Conservation (phyloP, 2,888 invertebrate species). For the Andrena camellia region DNA sequence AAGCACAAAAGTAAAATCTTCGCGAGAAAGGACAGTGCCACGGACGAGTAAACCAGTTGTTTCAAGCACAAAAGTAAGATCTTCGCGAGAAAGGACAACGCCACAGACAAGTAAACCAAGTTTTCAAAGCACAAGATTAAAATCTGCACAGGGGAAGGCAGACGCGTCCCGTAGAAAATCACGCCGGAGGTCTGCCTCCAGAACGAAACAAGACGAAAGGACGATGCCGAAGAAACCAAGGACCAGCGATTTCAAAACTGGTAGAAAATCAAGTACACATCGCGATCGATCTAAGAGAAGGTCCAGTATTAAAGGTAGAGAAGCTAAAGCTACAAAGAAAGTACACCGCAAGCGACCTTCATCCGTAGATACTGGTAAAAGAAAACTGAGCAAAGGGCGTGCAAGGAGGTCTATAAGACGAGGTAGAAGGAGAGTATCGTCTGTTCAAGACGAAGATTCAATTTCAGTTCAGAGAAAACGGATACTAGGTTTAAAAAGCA, state of each 20-base stretch:
- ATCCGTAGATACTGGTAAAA: background rate
- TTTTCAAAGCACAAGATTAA: background rate
- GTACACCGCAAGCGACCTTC: background rate
- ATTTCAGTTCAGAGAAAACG: slow-evolving; percentile 12
- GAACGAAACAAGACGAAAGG: background rate
- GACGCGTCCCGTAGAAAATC: background rate
- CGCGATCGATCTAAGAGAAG: background rate
- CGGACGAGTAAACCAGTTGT: background rate
- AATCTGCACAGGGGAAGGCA: background rate
- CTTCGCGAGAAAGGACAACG: too few species aligned
- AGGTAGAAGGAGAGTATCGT: slow-evolving; percentile 2
- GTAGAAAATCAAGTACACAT: background rate
- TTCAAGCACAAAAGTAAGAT: too few species aligned
- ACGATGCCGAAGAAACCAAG: background rate
- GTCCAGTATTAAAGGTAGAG: background rate
- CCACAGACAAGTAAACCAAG: too few species aligned
- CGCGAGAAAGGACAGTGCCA: too few species aligned
- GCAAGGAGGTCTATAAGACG: slow-evolving; percentile 4
- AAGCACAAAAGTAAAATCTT: too few species aligned
- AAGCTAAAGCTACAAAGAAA: background rate
- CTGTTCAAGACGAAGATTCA: background rate
- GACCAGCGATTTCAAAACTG: background rate
- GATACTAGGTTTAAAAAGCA: slow-evolving; percentile 57
- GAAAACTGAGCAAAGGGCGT: background rate
- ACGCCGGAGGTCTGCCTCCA: background rate